These are phyloP conservation scores for Hylia prasina DNA, from an alignment of 2,113 vertebrate genomes.

Conservation along the genomic window DNA sequence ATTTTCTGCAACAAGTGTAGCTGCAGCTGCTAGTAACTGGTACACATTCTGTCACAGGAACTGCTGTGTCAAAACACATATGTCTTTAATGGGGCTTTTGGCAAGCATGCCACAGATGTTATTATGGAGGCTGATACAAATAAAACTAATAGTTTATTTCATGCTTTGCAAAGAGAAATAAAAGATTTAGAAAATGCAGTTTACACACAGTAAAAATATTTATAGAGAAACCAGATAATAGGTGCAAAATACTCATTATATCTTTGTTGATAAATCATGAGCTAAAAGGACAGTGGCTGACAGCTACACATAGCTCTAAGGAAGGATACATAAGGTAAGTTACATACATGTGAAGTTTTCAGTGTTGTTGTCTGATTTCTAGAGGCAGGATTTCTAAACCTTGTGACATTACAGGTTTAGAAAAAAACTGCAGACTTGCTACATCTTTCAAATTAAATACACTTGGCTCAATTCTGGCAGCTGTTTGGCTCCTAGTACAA, in stretches of 20 bases:
- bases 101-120: conserved; percentile 34
- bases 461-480: background rate
- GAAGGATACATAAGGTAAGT: background rate
- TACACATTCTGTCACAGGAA: conserved; percentile 41
- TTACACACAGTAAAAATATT: conserved; percentile 38
- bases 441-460: background rate
- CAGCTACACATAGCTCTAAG: background rate
- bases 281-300: background rate
- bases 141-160: conserved; percentile 63
- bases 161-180: conserved; percentile 42
- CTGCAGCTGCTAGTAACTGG: conserved; percentile 35
- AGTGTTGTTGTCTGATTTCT: background rate
- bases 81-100: conserved; percentile 70
- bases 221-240: conserved; percentile 3
- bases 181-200: background rate
- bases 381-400: background rate
- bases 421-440: background rate
- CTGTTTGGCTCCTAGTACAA: background rate
- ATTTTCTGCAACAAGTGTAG: conserved; percentile 13
- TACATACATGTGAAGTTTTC: background rate
- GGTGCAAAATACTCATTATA: background rate
- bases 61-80: conserved; percentile 50
- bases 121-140: conserved; percentile 27
- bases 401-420: background rate
- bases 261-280: background rate